phyloP scores from a whole-genome alignment of 2,797 vertebrate genomes.

The Enteromius mattozi region DNA sequence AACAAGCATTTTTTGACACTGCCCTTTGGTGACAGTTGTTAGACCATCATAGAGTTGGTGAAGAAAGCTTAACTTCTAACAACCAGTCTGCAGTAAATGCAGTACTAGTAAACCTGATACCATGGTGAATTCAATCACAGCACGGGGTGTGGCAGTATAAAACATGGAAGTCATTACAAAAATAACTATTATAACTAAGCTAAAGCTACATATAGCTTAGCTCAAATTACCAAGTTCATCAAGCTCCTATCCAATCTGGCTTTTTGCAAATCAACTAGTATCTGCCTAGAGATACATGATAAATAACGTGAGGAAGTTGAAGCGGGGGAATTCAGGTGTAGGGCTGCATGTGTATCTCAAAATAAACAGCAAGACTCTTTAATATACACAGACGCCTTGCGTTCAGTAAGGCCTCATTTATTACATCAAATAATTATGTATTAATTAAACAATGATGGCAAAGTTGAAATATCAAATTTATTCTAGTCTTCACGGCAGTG shows the following conservation, averaged over 20 bases:
- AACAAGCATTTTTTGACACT: not conserved
- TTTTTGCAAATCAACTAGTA: not conserved
- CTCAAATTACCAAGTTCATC: not conserved
- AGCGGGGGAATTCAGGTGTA: not conserved
- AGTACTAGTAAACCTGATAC: not conserved
- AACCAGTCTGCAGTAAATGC: not conserved
- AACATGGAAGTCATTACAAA: not conserved
- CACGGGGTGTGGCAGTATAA: not conserved
- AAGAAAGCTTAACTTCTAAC: not conserved
- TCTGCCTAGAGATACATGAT: not conserved
- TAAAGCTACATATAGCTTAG: constrained; percentile 1
- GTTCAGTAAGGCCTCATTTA: not conserved
- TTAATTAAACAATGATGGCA: not conserved
- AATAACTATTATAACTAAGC: not conserved
- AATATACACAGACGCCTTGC: not conserved
- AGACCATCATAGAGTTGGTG: not conserved
- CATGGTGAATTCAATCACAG: not conserved
- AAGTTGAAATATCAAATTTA: not conserved
- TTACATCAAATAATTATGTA: not conserved
- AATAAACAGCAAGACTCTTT: not conserved
- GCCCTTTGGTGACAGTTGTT: not conserved
- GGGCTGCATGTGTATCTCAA: not conserved
- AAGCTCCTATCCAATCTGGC: not conserved
- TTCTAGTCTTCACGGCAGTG: not conserved
- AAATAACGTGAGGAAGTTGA: not conserved